Base-by-base conservation (phyloP, 92 coral and sea anemone species). In the Bergia puertoricense region DNA sequence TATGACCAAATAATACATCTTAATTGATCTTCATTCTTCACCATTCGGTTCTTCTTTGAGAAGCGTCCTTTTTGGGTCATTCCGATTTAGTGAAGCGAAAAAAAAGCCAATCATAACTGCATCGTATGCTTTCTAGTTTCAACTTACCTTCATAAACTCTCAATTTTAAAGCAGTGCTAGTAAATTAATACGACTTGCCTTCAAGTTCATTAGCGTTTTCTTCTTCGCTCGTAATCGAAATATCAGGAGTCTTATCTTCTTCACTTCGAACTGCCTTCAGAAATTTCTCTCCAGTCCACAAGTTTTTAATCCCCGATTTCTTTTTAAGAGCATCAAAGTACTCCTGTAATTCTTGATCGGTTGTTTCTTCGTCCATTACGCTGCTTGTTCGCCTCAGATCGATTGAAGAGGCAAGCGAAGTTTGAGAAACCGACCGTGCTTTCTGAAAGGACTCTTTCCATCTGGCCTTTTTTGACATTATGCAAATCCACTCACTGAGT, bases 181-280 rank as follows among this genome's bases (percentile, higher is more conserved):
- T 1, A 54, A 13, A 10, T 54, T 11, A 11, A 18, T 54, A 13
- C 2, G 14, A 54, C 59, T 54, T 85, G 80, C 43, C 76, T 73
- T 65, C 76, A 14, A 75, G 79, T 42, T 75, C 80, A 6, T 76
- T n/a, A 2, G 80, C 95, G 10, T 92, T 92, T 66, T 90, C 96
- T 6, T 93, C 98, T 38, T 81, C 85, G 51, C 97, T 94, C 22
- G 98, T 91, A 22, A 97, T 95, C 23, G 99, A 97, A 75, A 97
- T 93, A 83, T 97, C 97, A 0, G 99, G 99, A 1, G 99, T 97
- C 87, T 93, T 97, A 66, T 97, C 99, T 3, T 93, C 93, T 10
- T 93, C 96, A 56, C 90, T 93, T 20, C 96, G 94, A 41, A 97
- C 95, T 38, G 89, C 88, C 83, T 83, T 95, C 22, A 90, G 83